Evolutionary conservation across 2,113 vertebrate species (phyloP), one percentile per base, ranked within the genome.

Genomic region (Apodemus speciosus): DNA sequence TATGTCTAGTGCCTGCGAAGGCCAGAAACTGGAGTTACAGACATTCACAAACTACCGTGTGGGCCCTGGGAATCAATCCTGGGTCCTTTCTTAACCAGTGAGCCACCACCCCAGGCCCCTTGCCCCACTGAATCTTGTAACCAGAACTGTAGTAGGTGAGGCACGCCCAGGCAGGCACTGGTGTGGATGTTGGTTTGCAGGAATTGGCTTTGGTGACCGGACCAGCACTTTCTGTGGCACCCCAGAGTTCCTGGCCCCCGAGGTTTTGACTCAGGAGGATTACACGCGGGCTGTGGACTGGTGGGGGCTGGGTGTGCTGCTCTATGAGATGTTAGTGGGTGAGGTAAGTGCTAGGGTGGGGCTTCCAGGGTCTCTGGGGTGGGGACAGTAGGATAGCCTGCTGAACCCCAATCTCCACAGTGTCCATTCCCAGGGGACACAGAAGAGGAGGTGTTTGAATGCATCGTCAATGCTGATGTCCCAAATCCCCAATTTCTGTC

Each of bases 151-250:
- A 15, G 13, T 51, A 92, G 60, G 23, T 4, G 15, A 51, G 53
- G 23, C 49, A 9, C 6, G 25, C 15, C 0, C 6, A 9, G 25
- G 13, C 76, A n/a, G n/a, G 58, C 43, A 4, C 3, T 6, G 43
- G 35, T 68, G 16, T 35, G 83, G 53, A 16, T 88, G 69, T 73
- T 51, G 43, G 21, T 58, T 94, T 93, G 10, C 96, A 99, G 99
- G 99, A 80, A 99, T 99, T 95, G 99, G 99, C 77, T 99, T 99
- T 43, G 99, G 99, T 13, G 99, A 99, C 94, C 98, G 98, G 30
- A 99, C 99, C 0, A 99, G 99, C 64, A 99, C 99, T 2, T 99
- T 99, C 97, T 99, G 99, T 14, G 99, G 99, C 79, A 99, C 99
- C 25, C 99, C 99, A 0, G 99, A 99, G 96, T 99, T 99, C 85